A percentile compares a stretch with the other conserved stretches of the same genome.
Evolutionary conservation across 2,113 vertebrate genomes (phyloP).

Genomic region (Nothocercus julius): DNA sequence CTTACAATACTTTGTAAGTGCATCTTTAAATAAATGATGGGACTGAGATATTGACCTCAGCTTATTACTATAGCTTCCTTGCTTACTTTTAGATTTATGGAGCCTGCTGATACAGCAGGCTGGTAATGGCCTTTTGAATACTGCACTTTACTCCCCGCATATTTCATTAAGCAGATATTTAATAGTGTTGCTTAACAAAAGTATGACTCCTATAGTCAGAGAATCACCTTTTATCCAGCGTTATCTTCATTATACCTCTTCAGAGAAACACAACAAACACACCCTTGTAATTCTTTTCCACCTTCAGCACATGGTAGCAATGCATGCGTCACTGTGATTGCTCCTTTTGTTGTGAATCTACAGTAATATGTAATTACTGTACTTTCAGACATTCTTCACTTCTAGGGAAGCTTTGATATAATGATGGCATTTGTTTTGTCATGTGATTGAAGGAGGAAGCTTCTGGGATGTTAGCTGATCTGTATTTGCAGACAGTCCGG

Average conservation of each 20-base stretch:
- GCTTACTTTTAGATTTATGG: neutral
- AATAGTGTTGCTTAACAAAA: neutral
- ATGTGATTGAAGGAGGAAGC: neutral
- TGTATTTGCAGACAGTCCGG: neutral
- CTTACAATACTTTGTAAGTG: neutral
- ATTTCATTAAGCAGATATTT: neutral
- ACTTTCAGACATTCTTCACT: neutral
- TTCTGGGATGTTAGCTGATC: neutral
- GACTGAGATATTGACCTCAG: neutral
- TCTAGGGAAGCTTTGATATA: neutral
- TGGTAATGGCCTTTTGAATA: neutral
- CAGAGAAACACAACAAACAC: neutral
- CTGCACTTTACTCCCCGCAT: neutral
- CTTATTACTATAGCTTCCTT: neutral
- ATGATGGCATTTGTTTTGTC: neutral
- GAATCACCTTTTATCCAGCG: neutral
- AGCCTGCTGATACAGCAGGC: neutral
- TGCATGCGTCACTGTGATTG: neutral
- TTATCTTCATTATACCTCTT: conserved; percentile 7
- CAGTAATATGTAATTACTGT: neutral
- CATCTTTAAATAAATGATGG: neutral
- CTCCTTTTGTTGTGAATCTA: neutral
- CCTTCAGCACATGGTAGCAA: neutral
- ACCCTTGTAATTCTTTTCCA: neutral
- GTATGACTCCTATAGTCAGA: neutral